A percentile compares a stretch with the other conserved stretches of the same genome.
phyloP scores from a whole-genome alignment of 2,888 invertebrate species.

The Operophtera brumata region DNA sequence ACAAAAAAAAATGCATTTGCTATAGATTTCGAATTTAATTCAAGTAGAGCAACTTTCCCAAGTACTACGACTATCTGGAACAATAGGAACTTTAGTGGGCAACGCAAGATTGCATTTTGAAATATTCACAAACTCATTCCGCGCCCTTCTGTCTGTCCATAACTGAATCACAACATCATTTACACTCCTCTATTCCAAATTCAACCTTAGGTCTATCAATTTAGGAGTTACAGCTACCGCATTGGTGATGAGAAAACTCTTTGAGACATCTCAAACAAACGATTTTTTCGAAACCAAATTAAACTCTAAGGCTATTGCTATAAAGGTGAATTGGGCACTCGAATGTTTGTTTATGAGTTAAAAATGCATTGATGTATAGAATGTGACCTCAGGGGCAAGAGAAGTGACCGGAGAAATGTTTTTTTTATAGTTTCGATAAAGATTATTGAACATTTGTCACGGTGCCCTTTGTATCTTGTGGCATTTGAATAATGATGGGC shows the following conservation, averaged over 20 bases:
- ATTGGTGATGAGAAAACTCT: slow-evolving; percentile 1
- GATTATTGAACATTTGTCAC: slow-evolving; percentile 44
- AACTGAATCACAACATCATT: slow-evolving; percentile 48
- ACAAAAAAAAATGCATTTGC: too few relatives aligned
- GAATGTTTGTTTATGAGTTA: slow-evolving; percentile 26
- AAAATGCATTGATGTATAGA: slow-evolving; percentile 67
- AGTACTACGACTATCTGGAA: slow-evolving; percentile 46
- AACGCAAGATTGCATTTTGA: slow-evolving; percentile 74
- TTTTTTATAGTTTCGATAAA: slow-evolving; percentile 45
- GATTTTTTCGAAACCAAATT: slow-evolving; percentile 34
- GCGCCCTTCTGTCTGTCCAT: slow-evolving; percentile 69
- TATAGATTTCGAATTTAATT: background rate
- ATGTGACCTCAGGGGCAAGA: slow-evolving; percentile 52
- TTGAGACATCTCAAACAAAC: slow-evolving; percentile 10
- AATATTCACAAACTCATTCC: slow-evolving; percentile 78
- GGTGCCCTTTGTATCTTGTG: slow-evolving; percentile 3
- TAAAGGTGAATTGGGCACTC: slow-evolving; percentile 19
- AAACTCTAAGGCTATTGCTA: slow-evolving; percentile 45
- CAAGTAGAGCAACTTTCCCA: slow-evolving; percentile 53
- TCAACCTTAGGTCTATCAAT: slow-evolving; percentile 23
- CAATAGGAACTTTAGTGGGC: slow-evolving; percentile 72
- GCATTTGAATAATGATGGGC: slow-evolving; percentile 22
- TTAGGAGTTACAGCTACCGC: slow-evolving; percentile 20
- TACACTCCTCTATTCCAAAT: slow-evolving; percentile 28
- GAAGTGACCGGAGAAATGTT: slow-evolving; percentile 61